Evolutionary conservation across 2,888 invertebrate species (phyloP), one percentile per base, ranked within the genome.

Genomic region (Patella ulyssiponensis): DNA sequence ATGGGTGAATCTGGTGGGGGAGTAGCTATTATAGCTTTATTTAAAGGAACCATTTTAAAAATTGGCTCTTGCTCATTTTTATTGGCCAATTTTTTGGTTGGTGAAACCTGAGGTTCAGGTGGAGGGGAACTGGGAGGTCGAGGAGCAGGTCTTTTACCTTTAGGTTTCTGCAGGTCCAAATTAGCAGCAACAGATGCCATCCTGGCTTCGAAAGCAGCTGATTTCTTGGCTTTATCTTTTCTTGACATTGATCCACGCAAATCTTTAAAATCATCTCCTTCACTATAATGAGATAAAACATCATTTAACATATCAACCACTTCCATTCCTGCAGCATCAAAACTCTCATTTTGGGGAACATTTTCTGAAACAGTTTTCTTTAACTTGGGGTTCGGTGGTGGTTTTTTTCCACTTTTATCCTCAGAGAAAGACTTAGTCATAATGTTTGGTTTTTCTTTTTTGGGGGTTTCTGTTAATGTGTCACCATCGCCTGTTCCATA

Each of bases 31-130:
- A 88, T 88, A 11, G 85, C 79, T 72, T 87, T 87, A 9, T 87
- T 86, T 23, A 88, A 79, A 0, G 87, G 83, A 11, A 88, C 88
- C 88, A 88, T 88, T 74, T 87, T 87, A 77, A 88, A 88, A 14
- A 83, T 85, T 1, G 88, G 88, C 64, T 87, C 87, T 9, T 82
- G 76, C 64, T 78, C 81, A 64, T 64, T 23, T 64, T 64, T 64
- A 74, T 76, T 79, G 53, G 75, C 74, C 11, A 64, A 56, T 44
- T 73, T 73, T 12, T 75, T 76, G n/a, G 79, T 79, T 20, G 81
- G 80, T 3, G 78, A 79, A 27, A 85, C 84, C 14, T 80, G 77
- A 12, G 86, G 86, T 27, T 82, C 84, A 15, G 84, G 84, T 7
- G 84, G 83, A 1, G 88, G 88, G 33, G 85, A 85, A 70, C 82